These are phyloP conservation scores for Ploceus nigricollis DNA, from an alignment of 2,113 vertebrate genomes.

Conservation along the genomic window DNA sequence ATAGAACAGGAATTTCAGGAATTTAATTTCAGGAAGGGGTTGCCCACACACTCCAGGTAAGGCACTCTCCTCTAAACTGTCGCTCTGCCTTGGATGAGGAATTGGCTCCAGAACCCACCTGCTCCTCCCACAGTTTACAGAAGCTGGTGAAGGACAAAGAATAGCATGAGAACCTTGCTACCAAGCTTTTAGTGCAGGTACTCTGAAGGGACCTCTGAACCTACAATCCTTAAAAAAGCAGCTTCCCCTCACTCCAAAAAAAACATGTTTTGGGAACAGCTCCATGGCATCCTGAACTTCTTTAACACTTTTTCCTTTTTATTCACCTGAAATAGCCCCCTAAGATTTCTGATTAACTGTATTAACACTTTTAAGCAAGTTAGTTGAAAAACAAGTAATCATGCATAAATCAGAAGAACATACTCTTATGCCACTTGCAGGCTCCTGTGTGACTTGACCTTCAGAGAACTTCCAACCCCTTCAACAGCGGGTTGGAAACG, in stretches of 20 bases:
- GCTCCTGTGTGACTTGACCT: neutral
- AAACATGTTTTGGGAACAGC: neutral
- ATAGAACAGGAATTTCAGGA: no score
- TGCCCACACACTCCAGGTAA: neutral
- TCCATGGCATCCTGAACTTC: neutral
- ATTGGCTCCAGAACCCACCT: neutral
- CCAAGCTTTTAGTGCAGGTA: neutral
- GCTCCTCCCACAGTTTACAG: neutral
- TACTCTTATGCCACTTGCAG: neutral
- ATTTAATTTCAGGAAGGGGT: neutral
- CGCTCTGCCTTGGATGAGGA: neutral
- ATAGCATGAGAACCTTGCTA: neutral
- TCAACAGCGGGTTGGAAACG: accelerated
- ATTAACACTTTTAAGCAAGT: neutral
- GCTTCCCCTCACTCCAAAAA: neutral
- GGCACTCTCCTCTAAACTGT: neutral
- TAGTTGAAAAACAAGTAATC: neutral
- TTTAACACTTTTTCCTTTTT: neutral
- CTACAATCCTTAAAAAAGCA: neutral
- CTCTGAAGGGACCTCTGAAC: neutral
- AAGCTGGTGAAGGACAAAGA: neutral
- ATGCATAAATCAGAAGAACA: neutral
- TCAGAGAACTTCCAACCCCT: neutral
- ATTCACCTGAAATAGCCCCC: neutral
- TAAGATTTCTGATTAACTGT: neutral